Evolutionary conservation across 1,140 invertebrate genomes (phyloP), one percentile per base, ranked within the genome.

Genomic region (Linepithema humile): DNA sequence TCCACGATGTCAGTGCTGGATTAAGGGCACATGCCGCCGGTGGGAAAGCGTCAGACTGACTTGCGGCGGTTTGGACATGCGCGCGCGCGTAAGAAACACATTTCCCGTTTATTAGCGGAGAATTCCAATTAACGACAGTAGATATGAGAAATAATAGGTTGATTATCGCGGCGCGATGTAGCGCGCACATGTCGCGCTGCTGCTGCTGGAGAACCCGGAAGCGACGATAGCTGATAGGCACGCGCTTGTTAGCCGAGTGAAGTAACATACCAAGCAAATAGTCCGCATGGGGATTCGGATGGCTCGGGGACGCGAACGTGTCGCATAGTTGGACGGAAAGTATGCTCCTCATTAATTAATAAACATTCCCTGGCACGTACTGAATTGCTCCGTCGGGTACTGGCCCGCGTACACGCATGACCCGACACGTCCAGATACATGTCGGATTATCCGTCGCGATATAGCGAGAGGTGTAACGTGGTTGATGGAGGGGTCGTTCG

Each of bases 341-440:
- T 80, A 80, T 80, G 75, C 48, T 32, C 53, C 64, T 84, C 72
- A 70, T 85, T 82, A 82, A 86, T 85, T 86, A 85, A 86, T 72
- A 70, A 85, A 85, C 73, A 80, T 55, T 84, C 40, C 57, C 2
- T 48, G 32, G 23, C 75, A 55, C 75, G 75, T 80, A 70, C 75
- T 32, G 55, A 69, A 80, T 82, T 74, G 78, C 32, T 15, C 69
- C 55, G 64, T 29, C 59, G 74, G 20, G 5, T 15, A 62, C 35
- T 15, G 29, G 23, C 23, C 40, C 35, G 50, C 15, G 57, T 32
- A 26, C 57, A 26, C 26, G 40, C 60, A 53, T 38, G 50, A 69
- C 82, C 38, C 40, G 55, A 12, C 17, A 59, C 29, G 53, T 38
- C 17, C 43, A 53, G 12, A 60, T 40, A 26, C 32, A 59, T n/a